Conservation (phyloP, 2,888 invertebrate genomes). For the Lasioglossum leucozonium region DNA sequence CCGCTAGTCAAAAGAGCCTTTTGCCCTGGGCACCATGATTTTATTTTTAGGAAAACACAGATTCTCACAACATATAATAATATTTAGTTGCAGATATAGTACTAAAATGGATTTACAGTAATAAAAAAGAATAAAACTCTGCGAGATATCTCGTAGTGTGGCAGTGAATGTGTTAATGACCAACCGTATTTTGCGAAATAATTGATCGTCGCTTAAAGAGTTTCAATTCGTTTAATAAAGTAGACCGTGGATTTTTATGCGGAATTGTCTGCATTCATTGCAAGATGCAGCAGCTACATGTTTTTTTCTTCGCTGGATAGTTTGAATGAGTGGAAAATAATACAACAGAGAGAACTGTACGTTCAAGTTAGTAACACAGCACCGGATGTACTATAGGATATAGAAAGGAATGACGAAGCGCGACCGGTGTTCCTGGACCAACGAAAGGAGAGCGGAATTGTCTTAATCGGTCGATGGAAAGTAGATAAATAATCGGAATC, state of each 20-base stretch:
- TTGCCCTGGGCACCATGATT: no score
- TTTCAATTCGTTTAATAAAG: not conserved
- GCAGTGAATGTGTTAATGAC: no score
- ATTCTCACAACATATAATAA: no score
- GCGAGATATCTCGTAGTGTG: no score
- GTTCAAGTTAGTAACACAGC: not conserved
- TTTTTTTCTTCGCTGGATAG: not conserved
- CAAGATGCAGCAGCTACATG: no score
- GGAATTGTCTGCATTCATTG: not conserved
- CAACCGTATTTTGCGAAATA: not conserved
- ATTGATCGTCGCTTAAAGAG: not conserved
- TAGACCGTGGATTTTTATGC: no score
- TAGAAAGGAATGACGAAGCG: not conserved
- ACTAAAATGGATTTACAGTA: no score
- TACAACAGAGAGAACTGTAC: not conserved
- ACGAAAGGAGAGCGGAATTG: not conserved
- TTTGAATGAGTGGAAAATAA: not conserved
- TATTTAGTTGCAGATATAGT: no score
- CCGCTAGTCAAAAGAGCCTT: no score
- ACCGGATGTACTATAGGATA: slow-evolving; percentile 43
- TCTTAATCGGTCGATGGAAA: not conserved
- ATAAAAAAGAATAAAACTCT: no score
- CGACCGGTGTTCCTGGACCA: not conserved
- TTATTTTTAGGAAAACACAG: no score
- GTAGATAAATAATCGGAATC: not conserved